A percentile compares a stretch with the other conserved stretches of the same genome.
phyloP scores from a whole-genome alignment of 2,797 vertebrate genomes.

The Propithecus deckenii region DNA sequence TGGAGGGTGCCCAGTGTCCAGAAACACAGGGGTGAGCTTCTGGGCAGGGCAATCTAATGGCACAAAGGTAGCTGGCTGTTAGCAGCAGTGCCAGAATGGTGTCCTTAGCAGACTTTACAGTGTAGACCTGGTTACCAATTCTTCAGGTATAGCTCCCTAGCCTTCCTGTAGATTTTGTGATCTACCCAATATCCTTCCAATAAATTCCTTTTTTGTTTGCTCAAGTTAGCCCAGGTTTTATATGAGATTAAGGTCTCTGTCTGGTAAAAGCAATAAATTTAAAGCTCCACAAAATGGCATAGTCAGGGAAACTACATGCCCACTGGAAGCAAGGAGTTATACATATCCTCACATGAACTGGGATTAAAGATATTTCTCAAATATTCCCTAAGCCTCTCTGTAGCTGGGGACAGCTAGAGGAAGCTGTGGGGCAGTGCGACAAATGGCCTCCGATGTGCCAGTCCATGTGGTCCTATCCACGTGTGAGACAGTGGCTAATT shows the following conservation, averaged over 20 bases:
- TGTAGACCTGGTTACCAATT: neutral
- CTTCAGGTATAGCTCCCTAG: neutral
- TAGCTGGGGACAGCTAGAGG: neutral
- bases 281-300: neutral
- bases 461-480: neutral
- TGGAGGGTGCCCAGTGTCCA: neutral
- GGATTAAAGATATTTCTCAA: neutral
- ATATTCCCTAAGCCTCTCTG: neutral
- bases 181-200: neutral
- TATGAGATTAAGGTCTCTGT: neutral
- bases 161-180: neutral
- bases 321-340: neutral
- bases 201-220: neutral
- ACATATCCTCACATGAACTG: neutral
- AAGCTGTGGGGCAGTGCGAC: neutral
- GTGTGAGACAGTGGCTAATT: neutral
- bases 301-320: neutral
- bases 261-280: constrained; percentile 2
- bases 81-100: neutral
- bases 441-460: neutral
- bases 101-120: neutral
- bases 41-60: neutral
- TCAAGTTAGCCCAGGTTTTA: neutral
- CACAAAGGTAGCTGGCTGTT: neutral
- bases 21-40: neutral